phyloP scores from a whole-genome alignment of 1,140 invertebrate species.

The Zaprionus inermis region DNA sequence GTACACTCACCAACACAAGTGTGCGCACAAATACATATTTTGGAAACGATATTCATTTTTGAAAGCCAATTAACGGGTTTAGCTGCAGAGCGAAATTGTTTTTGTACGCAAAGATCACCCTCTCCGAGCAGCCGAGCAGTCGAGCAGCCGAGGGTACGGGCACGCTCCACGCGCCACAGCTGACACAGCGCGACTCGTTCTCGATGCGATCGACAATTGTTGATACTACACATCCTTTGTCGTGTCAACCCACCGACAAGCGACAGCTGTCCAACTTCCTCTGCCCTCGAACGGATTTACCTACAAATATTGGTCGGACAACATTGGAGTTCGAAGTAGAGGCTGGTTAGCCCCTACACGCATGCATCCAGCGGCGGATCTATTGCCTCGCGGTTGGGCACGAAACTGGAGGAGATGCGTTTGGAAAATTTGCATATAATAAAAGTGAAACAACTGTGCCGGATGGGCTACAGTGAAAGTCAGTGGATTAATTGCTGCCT shows the following conservation, averaged over 20 bases:
- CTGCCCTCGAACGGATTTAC: neutral
- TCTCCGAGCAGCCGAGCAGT: too few relatives aligned
- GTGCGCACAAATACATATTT: too few relatives aligned
- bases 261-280: conserved; percentile 44
- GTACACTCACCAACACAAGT: too few relatives aligned
- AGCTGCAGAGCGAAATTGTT: conserved; percentile 16
- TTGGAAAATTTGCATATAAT: conserved; percentile 70
- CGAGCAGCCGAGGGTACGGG: neutral
- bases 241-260: conserved; percentile 38
- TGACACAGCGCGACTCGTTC: conserved; percentile 58
- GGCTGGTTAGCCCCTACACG: conserved; percentile 24
- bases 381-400: conserved; percentile 12
- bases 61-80: conserved; percentile 73
- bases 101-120: too few relatives aligned
- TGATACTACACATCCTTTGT: conserved; percentile 53
- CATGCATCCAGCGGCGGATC: conserved; percentile 5
- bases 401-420: neutral
- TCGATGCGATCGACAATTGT: conserved; percentile 41
- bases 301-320: conserved; percentile 16
- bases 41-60: conserved; percentile 32
- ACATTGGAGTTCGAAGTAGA: conserved; percentile 35
- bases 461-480: conserved; percentile 60
- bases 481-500: conserved; percentile 70
- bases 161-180: conserved; percentile 65
- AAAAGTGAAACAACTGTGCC: conserved; percentile 70